phyloP scores from a whole-genome alignment of 2,888 invertebrate species.

The Caenorhabditis doughertyi region DNA sequence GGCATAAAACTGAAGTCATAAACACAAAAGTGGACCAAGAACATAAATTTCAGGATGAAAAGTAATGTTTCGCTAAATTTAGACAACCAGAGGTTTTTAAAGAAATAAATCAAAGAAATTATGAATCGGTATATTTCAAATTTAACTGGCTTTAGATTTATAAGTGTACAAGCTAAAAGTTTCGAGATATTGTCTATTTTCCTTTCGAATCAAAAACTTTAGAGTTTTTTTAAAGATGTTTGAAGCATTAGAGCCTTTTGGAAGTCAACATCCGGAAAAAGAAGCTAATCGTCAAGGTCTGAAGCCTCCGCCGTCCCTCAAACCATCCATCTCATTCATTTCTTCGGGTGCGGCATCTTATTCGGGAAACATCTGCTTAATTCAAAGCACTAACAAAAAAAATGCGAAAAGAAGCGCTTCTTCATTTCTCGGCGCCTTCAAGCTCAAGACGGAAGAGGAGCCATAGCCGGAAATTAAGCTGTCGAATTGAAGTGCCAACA shows the following conservation, averaged over 20 bases:
- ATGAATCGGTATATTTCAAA: neutral
- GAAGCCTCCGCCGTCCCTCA: neutral
- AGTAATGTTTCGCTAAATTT: constrained; percentile 8
- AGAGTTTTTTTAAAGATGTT: too few species aligned
- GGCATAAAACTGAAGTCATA: neutral
- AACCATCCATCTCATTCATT: constrained; percentile 5
- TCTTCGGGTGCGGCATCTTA: neutral
- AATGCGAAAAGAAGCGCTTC: neutral
- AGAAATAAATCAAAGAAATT: neutral
- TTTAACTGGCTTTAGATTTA: neutral
- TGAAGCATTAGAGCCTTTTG: neutral
- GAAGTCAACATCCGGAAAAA: neutral
- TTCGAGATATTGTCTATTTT: too few species aligned
- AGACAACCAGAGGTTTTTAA: neutral
- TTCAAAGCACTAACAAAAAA: constrained; percentile 1
- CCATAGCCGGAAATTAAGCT: constrained; percentile 29
- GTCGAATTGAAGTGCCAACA: neutral
- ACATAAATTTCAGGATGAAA: constrained; percentile 11
- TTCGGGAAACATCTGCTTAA: constrained; percentile 51
- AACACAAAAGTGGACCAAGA: constrained; percentile 1
- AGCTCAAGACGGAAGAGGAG: neutral
- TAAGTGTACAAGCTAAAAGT: too few species aligned
- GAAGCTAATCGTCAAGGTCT: neutral
- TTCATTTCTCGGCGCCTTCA: constrained; percentile 23
- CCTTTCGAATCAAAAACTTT: too few species aligned